These are phyloP conservation scores for Hetaerina titia DNA, from an alignment of 2,888 invertebrate genomes.

Conservation along the genomic window DNA sequence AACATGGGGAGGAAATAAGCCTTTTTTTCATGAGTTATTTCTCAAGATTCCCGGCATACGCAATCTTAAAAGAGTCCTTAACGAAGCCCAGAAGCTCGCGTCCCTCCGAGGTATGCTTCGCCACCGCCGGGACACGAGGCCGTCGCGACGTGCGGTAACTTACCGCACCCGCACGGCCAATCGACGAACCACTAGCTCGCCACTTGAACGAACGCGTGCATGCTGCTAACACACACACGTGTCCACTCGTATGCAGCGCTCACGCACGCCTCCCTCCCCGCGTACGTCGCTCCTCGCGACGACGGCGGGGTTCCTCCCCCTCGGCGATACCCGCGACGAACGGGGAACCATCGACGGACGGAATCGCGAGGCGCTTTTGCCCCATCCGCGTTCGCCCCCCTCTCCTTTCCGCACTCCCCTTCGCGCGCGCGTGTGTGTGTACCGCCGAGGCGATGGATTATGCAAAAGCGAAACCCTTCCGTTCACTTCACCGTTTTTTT, in stretches of 20 bases:
- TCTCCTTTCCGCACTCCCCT: too few relatives aligned
- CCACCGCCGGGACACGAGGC: neutral
- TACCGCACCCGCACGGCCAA: slow-evolving; percentile 34
- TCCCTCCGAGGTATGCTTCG: neutral
- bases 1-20: too few relatives aligned
- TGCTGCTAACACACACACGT: neutral
- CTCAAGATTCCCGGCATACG: too few relatives aligned
- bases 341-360: too few relatives aligned
- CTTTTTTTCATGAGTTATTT: too few relatives aligned
- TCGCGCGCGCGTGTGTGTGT: too few relatives aligned
- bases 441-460: too few relatives aligned
- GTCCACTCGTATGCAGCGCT: neutral
- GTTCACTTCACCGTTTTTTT: neutral
- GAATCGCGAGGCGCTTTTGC: too few relatives aligned
- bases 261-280: neutral
- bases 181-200: slow-evolving; percentile 40
- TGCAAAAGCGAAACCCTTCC: neutral
- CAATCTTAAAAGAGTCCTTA: too few relatives aligned
- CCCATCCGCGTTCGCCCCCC: too few relatives aligned
- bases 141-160: neutral
- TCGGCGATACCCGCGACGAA: too few relatives aligned
- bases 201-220: neutral
- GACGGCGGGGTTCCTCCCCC: neutral
- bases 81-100: too few relatives aligned
- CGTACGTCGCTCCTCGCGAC: neutral